Evolutionary conservation across 2,797 vertebrate species (phyloP), one percentile per base, ranked within the genome.

Genomic region (Vultur gryphus): DNA sequence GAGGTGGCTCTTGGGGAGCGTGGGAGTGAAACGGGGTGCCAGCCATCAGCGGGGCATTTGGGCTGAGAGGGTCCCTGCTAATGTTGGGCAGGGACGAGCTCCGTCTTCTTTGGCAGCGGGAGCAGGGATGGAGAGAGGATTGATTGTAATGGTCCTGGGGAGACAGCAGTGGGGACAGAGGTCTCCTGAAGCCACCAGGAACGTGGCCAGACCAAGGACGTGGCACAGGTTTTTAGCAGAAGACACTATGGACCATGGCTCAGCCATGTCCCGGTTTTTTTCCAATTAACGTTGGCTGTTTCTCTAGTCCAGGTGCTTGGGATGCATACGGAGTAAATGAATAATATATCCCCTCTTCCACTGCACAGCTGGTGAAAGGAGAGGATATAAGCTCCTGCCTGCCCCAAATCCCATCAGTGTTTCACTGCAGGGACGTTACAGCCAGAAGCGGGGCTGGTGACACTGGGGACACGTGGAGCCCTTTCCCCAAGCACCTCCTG

Each of bases 1-100:
- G 0, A 43, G 31, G 33, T 49, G 67, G 44, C 9, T 78, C 28
- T 3, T 26, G 20, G 41, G 46, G 7, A 61, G 18, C 0, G 0
- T 78, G 62, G 51, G 80, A 64, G 18, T 9, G 65, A 87, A 84
- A 25, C 0, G 1, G 20, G 16, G 4, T 88, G 79, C 11, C 2
- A 5, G 29, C 24, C 80, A 51, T 26, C 59, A 37, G 6, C 2
- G 0, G 41, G 31, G 35, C 2, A 1, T 37, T 21, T 20, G 35
- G 35, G 43, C 15, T 71, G 25, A 70, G 23, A 31, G 7, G 7
- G 23, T 21, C 48, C 37, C 37, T 78, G 52, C 19, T 39, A 23
- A n/a, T 0, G 0, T 3, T 35, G 51, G 29, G 21, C 52, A 61
- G 33, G 25, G 37, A 39, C 0, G 1, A 62, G 41, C 17, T 86